These are phyloP conservation scores for Tribolium madens DNA, from an alignment of 1,140 invertebrate genomes.

Conservation along the genomic window DNA sequence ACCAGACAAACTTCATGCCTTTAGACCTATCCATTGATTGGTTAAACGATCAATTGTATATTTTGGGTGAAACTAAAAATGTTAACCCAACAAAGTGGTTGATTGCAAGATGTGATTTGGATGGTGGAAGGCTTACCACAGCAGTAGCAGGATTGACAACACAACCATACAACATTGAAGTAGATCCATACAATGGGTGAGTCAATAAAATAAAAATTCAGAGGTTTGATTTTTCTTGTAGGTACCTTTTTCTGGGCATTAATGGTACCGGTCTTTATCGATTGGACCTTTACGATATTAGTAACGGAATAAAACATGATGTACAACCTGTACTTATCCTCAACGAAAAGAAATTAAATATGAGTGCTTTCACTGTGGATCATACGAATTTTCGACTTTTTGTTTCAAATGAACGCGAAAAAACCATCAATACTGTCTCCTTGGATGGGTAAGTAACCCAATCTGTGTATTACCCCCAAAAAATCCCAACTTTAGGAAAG, in stretches of 20 bases:
- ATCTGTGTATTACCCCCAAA: too few relatives aligned
- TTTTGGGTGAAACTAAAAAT: conserved; percentile 75
- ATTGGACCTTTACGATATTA: conserved; percentile 81
- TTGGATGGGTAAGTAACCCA: conserved; percentile 78
- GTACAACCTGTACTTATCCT: conserved; percentile 70
- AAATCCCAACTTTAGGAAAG: conserved; percentile 68
- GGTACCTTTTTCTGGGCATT: conserved; percentile 85
- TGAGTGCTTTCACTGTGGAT: conserved; percentile 83
- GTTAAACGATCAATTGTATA: conserved; percentile 85
- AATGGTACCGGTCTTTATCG: conserved; percentile 79
- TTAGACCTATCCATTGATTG: conserved; percentile 85
- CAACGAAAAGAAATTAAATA: conserved; percentile 66
- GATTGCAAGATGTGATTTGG: conserved; percentile 80
- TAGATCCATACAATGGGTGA: conserved; percentile 93
- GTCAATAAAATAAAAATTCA: conserved; percentile 44
- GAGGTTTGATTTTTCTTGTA: conserved; percentile 62
- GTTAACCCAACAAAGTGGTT: conserved; percentile 70
- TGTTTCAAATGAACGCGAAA: conserved; percentile 77
- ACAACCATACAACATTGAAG: conserved; percentile 82
- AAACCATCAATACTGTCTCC: conserved; percentile 84
- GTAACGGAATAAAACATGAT: conserved; percentile 75
- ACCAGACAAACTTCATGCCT: conserved; percentile 72
- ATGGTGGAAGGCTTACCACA: conserved; percentile 76
- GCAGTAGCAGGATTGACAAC: conserved; percentile 76
- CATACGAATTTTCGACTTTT: conserved; percentile 84